These are phyloP conservation scores for Nesoenas mayeri DNA, from an alignment of 2,113 vertebrate genomes.

Conservation along the genomic window DNA sequence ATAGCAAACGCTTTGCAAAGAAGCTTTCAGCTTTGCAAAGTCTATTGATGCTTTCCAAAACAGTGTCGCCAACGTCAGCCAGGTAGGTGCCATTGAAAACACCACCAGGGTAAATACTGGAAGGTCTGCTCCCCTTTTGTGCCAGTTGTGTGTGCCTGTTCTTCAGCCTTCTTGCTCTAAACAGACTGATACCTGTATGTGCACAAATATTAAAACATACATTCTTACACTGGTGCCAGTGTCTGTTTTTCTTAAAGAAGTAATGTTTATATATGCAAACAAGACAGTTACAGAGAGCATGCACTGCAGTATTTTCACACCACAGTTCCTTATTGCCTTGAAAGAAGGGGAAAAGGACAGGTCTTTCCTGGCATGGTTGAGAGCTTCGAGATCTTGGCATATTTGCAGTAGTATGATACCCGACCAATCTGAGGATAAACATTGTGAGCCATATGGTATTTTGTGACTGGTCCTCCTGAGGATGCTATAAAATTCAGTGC, in stretches of 20 bases:
- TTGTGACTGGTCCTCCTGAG: background rate
- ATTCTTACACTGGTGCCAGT: slow-evolving; percentile 33
- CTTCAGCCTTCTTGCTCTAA: background rate
- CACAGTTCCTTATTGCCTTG: background rate
- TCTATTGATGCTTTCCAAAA: background rate
- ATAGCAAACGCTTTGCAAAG: slow-evolving; percentile 39
- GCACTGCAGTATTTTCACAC: slow-evolving; percentile 1
- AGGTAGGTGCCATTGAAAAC: slow-evolving; percentile 55
- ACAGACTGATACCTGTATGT: slow-evolving; percentile 58
- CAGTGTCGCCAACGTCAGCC: slow-evolving; percentile 29
- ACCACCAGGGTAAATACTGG: slow-evolving; percentile 49
- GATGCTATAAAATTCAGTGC: background rate
- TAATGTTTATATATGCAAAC: slow-evolving; percentile 44
- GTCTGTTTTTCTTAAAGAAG: slow-evolving; percentile 43
- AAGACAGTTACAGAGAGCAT: slow-evolving; percentile 24
- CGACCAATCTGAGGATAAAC: background rate
- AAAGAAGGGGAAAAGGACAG: background rate
- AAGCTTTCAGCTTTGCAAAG: slow-evolving; percentile 40
- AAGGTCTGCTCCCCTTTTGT: slow-evolving; percentile 64
- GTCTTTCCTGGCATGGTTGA: background rate
- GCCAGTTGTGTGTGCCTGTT: slow-evolving; percentile 30
- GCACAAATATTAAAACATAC: slow-evolving; percentile 27
- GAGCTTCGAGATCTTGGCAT: background rate
- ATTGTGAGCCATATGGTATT: background rate
- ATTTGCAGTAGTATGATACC: background rate